Base-by-base conservation (phyloP, 2,113 vertebrate genomes). In the Falcunculus frontatus region DNA sequence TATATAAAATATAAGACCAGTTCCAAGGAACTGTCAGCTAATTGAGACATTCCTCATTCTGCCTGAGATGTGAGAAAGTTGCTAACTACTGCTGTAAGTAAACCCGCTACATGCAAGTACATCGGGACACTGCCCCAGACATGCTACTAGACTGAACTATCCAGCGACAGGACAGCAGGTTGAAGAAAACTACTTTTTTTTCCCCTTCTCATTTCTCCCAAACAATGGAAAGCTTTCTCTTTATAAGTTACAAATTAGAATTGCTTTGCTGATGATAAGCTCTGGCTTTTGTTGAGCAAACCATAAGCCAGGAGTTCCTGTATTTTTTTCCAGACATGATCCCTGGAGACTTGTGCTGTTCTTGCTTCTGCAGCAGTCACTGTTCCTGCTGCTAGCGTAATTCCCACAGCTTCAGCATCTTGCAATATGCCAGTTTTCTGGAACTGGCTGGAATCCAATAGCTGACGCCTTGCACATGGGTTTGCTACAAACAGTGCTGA, bases 211-310 rank as follows among this genome's bases (percentile, higher is more conserved):
- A 1, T 95, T 93, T 64, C 59, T 77, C 32, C 17, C 13, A 25
- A 83, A 95, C 72, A 96, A 93, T 91, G 90, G 83, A 96, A 92
- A 81, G 27, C 64, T 94, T 96, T 96, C 46, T 91, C 47, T 91
- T 96, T 86, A 83, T 74, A 90, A 86, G 52, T 78, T 72, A 78
- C 52, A 90, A 90, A 96, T 93, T 77, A 88, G 79, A 95, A 86
- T 35, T 87, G 76, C 53, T 95, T 94, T 90, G 68, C 89, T 95
- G 96, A 90, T 95, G 95, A 97, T 95, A 96, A 96, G 91, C 44
- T 96, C 94, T 97, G 96, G 94, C 62, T 96, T 96, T 94, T 88
- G 91, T 95, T 95, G 88, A 93, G 65, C 59, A 95, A 88, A 87
- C 69, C 79, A 87, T 78, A 97, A 95, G 57, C 73, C 83, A 68